Base-by-base conservation (phyloP, 2,888 invertebrate species). In the Drosophila falleni region DNA sequence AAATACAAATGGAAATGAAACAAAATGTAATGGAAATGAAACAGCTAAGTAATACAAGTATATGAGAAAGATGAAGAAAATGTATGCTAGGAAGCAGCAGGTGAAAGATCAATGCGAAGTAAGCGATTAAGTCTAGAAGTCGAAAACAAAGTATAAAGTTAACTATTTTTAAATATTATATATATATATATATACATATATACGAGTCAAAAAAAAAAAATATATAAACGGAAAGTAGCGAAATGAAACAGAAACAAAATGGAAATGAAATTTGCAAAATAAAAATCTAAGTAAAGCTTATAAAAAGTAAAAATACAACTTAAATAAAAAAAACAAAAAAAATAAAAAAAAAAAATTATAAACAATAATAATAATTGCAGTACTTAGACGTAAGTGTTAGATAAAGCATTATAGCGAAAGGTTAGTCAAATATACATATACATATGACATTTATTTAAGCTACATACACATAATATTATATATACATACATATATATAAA, bases 131-230 rank as follows among this genome's bases (percentile, higher is more conserved):
- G 68, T 61, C 75, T 58, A 59, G 56, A 64, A 66, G 76, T 88
- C 65, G 80, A 82, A 89, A 81, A 89, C 80, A 89, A 85, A 91
- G 91, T 90, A 91, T 90, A 91, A 91, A 91, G 90, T 91, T 91
- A 91, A 91, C 90, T 91, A 91, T 91, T 91, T 91, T 90, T 91
- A 91, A 88, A 90, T 71, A 85, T 70, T 68, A 46, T 44, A 67
- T 37, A 66, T 42, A 76, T n/a, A n/a, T n/a, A n/a, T n/a, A n/a
- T 56, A 75, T 51, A 56, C 39, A 59, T 33, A 76, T 65, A 71
- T 60, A 61, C 61, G 59, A 50, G 42, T 58, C 47, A 37, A 29
- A 66, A 56, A 66, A 66, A 56, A 66, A 56, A 63, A 29, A 56
- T 51, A 56, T 55, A 47, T 31, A 19, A 19, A 63, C 50, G 9